phyloP scores from a whole-genome alignment of 2,888 invertebrate genomes.

The Adineta ricciae region DNA sequence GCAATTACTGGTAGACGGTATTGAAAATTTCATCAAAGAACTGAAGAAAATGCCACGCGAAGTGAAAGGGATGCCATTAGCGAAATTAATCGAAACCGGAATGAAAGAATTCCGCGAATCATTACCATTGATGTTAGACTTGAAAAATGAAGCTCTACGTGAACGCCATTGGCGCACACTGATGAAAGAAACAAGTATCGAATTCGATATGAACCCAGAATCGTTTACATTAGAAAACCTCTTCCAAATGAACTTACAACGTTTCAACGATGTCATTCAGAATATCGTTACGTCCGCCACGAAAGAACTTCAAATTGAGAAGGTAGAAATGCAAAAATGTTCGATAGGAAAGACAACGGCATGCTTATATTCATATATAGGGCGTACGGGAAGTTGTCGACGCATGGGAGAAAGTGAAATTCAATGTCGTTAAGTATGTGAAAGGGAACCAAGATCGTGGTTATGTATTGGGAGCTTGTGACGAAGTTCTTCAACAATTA shows the following conservation, averaged over 20 bases:
- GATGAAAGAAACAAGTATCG: constrained; percentile 69
- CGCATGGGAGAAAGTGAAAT: constrained; percentile 51
- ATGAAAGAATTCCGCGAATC: constrained; percentile 78
- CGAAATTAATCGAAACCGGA: constrained; percentile 63
- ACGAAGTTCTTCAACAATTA: constrained; percentile 68
- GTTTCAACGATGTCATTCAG: constrained; percentile 68
- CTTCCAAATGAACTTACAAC: constrained; percentile 80
- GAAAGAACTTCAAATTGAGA: constrained; percentile 80
- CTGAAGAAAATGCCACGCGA: constrained; percentile 65
- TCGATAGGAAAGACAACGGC: not conserved
- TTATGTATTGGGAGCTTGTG: constrained; percentile 67
- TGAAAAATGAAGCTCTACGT: constrained; percentile 79
- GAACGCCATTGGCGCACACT: constrained; percentile 79
- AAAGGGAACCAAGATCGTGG: constrained; percentile 67
- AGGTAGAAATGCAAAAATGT: constrained; percentile 39
- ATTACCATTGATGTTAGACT: constrained; percentile 75
- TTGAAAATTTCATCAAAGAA: constrained; percentile 70
- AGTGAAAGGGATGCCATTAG: constrained; percentile 57
- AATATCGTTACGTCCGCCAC: constrained; percentile 76
- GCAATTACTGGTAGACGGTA: constrained; percentile 69
- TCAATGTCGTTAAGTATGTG: constrained; percentile 50
- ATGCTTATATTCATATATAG: constrained; percentile 15
- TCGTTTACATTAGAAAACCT: constrained; percentile 81
- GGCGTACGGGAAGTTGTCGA: constrained; percentile 73
- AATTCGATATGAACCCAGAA: constrained; percentile 76